Evolutionary conservation across 2,888 invertebrate species (phyloP).

Genomic region (Helleia helle): DNA sequence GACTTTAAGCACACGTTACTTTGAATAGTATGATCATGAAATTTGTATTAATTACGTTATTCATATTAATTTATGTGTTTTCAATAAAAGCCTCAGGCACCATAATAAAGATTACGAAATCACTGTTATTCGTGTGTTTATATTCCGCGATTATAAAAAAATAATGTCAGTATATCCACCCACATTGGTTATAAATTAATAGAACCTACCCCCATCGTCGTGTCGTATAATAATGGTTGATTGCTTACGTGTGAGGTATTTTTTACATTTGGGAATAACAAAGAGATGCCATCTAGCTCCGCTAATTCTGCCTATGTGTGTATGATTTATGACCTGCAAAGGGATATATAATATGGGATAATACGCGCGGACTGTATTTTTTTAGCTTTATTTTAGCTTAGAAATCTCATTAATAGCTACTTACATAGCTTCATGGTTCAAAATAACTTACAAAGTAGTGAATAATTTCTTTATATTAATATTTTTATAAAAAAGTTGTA

Average conservation of each 20-base stretch:
- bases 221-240: conserved; percentile 66
- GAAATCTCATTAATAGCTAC: too few relatives aligned
- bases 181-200: conserved; percentile 74
- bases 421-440: too few relatives aligned
- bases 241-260: conserved; percentile 70
- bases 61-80: conserved; percentile 5
- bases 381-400: background rate
- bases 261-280: conserved; percentile 58
- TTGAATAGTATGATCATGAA: too few relatives aligned
- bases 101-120: conserved; percentile 56
- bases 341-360: too few relatives aligned
- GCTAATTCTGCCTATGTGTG: conserved; percentile 55
- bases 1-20: too few relatives aligned
- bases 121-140: conserved; percentile 45
- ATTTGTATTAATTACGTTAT: conserved; percentile 24
- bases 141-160: conserved; percentile 49
- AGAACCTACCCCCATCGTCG: conserved; percentile 63
- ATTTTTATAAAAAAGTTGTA: too few relatives aligned
- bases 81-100: conserved; percentile 30
- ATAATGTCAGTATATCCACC: conserved; percentile 69
- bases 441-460: too few relatives aligned
- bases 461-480: too few relatives aligned
- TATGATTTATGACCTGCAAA: conserved; percentile 42
- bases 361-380: conserved; percentile 10
- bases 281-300: conserved; percentile 39